Evolutionary conservation across 92 coral and sea anemone species (phyloP), one percentile per base, ranked within the genome.

Genomic region (Phymanthus crucifer): DNA sequence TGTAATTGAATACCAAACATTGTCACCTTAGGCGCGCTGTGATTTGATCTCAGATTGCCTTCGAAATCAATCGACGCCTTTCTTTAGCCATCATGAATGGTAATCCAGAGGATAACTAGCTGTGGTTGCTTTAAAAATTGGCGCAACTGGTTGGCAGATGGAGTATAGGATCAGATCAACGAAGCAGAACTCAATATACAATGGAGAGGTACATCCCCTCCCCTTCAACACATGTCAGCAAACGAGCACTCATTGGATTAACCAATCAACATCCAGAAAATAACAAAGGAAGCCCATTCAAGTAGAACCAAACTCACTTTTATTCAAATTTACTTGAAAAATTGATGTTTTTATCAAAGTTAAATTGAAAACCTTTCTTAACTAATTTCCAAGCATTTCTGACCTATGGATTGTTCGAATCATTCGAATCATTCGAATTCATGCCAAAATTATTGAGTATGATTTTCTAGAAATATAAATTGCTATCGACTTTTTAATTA

Each of bases 181-280:
- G 83, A 52, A 40, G 83, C 83, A 79, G 83, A 79, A 79, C 83
- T 47, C 43, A 32, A 27, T 74, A 66, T 36, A 67, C 83, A 79
- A 64, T 67, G 75, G 47, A 8, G 32, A 17, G 36, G 75, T 66
- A 47, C 68, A 67, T 79, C 83, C 75, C 83, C 83, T 79, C 83
- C 83, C 75, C 75, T 70, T 70, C 46, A 69, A 79, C 83, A 79
- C 83, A 79, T 79, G 83, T 79, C 75, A 69, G 75, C 66, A 77
- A 31, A 76, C 64, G 81, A 77, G 32, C 81, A 77, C 46, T 69
- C 24, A 69, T 69, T 69, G 40, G 81, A 69, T 64, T 77, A 64
- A 77, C 81, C 81, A 77, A 77, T 64, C 72, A 61, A 61, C 64
- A 61, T 74, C 11, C n/a, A 27, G 19, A 7, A 4, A 29, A 38